A percentile compares a stretch with the other conserved stretches of the same genome.
These are phyloP conservation scores for Drosophila koepferae DNA, from an alignment of 2,888 invertebrate genomes.

Conservation along the genomic window DNA sequence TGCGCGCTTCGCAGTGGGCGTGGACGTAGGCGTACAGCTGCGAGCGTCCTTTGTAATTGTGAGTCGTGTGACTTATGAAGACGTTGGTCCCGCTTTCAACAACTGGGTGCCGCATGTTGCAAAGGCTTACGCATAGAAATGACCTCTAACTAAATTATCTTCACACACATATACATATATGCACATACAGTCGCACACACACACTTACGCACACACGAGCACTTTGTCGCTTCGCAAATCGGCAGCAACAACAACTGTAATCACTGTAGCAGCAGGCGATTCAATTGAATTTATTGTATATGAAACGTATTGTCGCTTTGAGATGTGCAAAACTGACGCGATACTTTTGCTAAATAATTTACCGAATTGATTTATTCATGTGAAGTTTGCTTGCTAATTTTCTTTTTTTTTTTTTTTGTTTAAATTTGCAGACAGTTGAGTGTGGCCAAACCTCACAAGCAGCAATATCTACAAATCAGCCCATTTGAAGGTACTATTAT, in stretches of 20 bases:
- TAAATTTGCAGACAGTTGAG: constrained; percentile 68
- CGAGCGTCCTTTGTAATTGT: constrained; percentile 59
- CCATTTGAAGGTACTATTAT: neutral
- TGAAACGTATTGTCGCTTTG: constrained; percentile 42
- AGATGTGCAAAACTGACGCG: constrained; percentile 43
- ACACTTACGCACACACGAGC: constrained; percentile 29
- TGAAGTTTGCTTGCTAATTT: constrained; percentile 48
- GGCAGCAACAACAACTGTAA: constrained; percentile 46
- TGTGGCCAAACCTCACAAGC: constrained; percentile 43
- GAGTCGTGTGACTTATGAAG: constrained; percentile 31
- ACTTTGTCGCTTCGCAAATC: constrained; percentile 56
- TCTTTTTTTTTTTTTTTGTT: constrained; percentile 58
- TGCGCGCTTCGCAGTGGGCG: constrained; percentile 39
- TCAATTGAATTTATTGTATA: neutral
- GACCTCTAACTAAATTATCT: constrained; percentile 66
- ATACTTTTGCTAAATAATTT: constrained; percentile 31
- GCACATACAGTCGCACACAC: constrained; percentile 18
- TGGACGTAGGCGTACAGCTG: constrained; percentile 51
- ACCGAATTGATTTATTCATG: constrained; percentile 23
- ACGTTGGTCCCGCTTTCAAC: constrained; percentile 42
- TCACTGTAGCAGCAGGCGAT: constrained; percentile 10
- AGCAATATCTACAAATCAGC: constrained; percentile 2
- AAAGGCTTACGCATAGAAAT: constrained; percentile 65
- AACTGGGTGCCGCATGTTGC: constrained; percentile 71
- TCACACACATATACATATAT: constrained; percentile 32